phyloP scores from a whole-genome alignment of 2,113 vertebrate species.

The Mus pahari region DNA sequence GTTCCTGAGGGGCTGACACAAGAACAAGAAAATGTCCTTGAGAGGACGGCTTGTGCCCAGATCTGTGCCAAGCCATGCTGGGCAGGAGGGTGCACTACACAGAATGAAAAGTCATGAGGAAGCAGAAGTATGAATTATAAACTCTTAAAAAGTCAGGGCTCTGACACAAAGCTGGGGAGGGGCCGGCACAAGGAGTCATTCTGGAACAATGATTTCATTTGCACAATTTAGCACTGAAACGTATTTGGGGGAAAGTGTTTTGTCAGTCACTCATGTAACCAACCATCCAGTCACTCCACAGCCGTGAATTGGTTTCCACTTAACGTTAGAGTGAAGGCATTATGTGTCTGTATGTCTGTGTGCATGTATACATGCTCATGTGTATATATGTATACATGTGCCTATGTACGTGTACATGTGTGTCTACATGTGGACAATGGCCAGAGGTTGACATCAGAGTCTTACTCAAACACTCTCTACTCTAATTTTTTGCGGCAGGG shows the following conservation, averaged over 20 bases:
- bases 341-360: neutral
- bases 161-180: neutral
- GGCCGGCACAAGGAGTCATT: accelerated
- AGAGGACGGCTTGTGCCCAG: neutral
- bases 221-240: neutral
- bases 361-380: neutral
- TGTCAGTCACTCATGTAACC: neutral
- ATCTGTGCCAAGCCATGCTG: neutral
- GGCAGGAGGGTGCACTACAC: neutral
- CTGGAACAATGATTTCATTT: neutral
- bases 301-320: accelerated
- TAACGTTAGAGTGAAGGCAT: neutral
- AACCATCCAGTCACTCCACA: too few species aligned
- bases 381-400: neutral
- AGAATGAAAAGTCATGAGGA: neutral
- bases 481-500: neutral
- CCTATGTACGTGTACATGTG: neutral
- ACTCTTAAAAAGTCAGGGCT: neutral
- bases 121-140: neutral
- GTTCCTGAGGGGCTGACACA: neutral
- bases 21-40: neutral
- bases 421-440: neutral
- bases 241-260: too few species aligned
- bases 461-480: neutral
- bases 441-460: neutral